These are phyloP conservation scores for Cephus runcator DNA, from an alignment of 2,888 invertebrate species.

Conservation along the genomic window DNA sequence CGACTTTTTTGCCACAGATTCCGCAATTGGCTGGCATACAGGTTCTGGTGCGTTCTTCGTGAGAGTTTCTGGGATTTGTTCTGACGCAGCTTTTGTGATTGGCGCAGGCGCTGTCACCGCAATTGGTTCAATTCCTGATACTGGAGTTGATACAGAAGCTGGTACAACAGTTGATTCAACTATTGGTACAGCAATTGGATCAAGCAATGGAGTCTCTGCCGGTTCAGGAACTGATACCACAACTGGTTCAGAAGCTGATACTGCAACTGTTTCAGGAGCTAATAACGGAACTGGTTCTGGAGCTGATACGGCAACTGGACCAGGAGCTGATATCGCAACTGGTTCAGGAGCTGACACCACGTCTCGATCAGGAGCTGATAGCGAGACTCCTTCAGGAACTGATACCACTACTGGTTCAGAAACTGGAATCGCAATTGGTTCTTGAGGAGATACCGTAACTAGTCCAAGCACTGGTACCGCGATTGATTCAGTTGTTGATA, in stretches of 20 bases:
- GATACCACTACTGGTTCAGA: no score
- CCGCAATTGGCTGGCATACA: background rate
- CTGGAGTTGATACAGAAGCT: background rate
- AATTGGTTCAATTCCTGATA: background rate
- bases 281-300: background rate
- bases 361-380: no score
- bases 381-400: no score
- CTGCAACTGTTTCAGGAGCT: background rate
- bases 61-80: background rate
- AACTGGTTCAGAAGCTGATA: background rate
- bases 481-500: no score
- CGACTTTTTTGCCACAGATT: background rate
- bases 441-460: no score
- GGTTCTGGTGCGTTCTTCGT: background rate
- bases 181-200: background rate
- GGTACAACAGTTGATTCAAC: background rate
- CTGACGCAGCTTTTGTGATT: background rate
- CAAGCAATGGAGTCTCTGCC: background rate
- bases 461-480: no score
- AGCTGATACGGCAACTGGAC: no score
- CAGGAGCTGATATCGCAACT: background rate
- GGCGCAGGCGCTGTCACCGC: background rate
- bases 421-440: no score
- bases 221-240: background rate
- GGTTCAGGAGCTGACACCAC: no score